Base-by-base conservation (phyloP, 2,113 vertebrate genomes). In the Myrmophylax atrothorax region DNA sequence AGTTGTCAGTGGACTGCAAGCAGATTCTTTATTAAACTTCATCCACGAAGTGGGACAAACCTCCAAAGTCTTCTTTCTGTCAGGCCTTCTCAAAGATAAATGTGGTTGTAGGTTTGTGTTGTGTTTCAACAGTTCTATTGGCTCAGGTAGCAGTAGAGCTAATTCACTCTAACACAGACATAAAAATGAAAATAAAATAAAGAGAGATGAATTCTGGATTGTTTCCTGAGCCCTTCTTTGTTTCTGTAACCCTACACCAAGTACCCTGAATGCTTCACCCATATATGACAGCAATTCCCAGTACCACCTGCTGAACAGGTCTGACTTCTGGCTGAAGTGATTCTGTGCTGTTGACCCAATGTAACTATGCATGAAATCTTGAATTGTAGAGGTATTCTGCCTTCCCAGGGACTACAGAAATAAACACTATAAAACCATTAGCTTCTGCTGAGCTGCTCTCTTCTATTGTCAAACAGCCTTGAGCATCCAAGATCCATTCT, bases 391-490 rank as follows among this genome's bases (percentile, higher is more conserved):
- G 31, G 25, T 77, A 25, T 80, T 86, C 26, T 86, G 42, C 68
- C 31, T 93, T 77, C 38, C 28, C 24, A 63, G 22, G n/a, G 25
- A 37, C 58, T 77, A 20, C 3, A 63, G 64, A 77, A 84, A 13
- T 49, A 84, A 90, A 49, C 63, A 56, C 52, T 77, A 8, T 49
- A 79, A 90, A 80, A 15, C 66, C 42, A 88, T 80, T 60, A 86
- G 26, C 79, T 93, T 95, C 78, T 88, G 67, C 44, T 19, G 72
- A 85, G 31, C 72, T 85, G 33, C 17, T 77, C 26, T 87, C 33
- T 60, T 80, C 35, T 76, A 7, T 63, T 90, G 90, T 94, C 85
- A 88, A 90, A 78, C 35, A 74, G 63, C 82, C 87, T 91, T 81
- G 79, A 72, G 59, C 79, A 84, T 69, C 67, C 83, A 62, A 80